These are phyloP conservation scores for Balaeniceps rex DNA, from an alignment of 2,113 vertebrate genomes.

Conservation along the genomic window DNA sequence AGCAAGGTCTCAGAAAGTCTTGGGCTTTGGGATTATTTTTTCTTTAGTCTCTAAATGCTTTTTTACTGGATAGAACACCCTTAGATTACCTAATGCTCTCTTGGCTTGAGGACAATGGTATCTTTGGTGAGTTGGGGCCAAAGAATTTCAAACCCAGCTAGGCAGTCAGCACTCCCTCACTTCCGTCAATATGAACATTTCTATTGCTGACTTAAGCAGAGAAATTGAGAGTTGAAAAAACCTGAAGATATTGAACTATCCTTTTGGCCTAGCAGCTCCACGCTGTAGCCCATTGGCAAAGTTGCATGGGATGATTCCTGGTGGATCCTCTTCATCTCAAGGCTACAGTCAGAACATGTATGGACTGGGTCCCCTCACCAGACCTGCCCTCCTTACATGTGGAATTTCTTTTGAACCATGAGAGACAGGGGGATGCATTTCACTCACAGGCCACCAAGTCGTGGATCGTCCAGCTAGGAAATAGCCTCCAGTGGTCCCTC, in stretches of 20 bases:
- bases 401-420: not conserved
- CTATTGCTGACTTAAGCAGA: not conserved
- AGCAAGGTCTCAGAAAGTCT: not conserved
- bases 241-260: not conserved
- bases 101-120: not conserved
- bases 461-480: conserved; percentile 92
- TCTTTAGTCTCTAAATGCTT: not conserved
- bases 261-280: not conserved
- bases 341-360: not conserved
- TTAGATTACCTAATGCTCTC: not conserved
- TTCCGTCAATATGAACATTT: not conserved
- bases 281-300: not conserved
- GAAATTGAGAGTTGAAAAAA: not conserved
- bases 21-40: not conserved
- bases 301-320: not conserved
- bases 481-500: conserved; percentile 86
- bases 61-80: not conserved
- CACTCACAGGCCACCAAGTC: conserved; percentile 96
- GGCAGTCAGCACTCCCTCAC: not conserved
- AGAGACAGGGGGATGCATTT: not conserved
- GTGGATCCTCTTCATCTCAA: not conserved
- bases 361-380: not conserved
- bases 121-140: not conserved
- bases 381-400: not conserved
- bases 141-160: not conserved